Base-by-base conservation (phyloP, 2,888 invertebrate genomes). In the Villa cingulata region DNA sequence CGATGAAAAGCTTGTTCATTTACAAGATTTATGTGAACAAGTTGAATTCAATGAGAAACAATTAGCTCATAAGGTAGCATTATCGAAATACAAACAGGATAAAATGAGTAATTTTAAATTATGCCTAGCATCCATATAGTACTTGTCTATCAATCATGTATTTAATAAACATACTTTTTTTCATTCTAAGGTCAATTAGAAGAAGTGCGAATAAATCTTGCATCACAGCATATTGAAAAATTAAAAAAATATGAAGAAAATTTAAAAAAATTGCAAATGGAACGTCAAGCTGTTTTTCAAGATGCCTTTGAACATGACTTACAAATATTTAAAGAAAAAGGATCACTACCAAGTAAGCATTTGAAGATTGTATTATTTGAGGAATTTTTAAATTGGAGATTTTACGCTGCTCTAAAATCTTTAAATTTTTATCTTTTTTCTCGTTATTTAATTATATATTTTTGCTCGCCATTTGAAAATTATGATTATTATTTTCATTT, bases 301-400 rank as follows among this genome's bases (percentile, higher is more conserved):
- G 77, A 80, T 61, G 82, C 78, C 14, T 84, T 84, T 58, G 76
- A 77, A 59, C 74, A 72, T 56, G 83, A 84, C 62, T 62, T 84
- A 53, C 72, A 77, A 54, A 72, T 75, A 45, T 82, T 75, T 56
- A 81, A 78, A 61, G 72, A 72, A 55, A 72, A 74, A 37, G 81
- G 81, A 47, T 71, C 71, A 37, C 68, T 81, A 56, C 74, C 77
- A 58, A 78, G 80, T 79, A 68, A 32, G 29, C 12, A 14, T 3
- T 32, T 12, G 12, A 3, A 29, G 12, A 32, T 32, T n/a, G n/a
- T n/a, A n/a, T 32, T 29, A 3, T 32, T 12, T 12, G 1, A 32
- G 29, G 12, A 12, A 12, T 32, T 32, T 9, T 27, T 27, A 27
- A 27, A 16, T 37, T 37, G 15, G 12, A 20, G 3, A 16, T 15